Evolutionary conservation across 2,113 vertebrate species (phyloP).

Genomic region (Paraplagusia blochii): DNA sequence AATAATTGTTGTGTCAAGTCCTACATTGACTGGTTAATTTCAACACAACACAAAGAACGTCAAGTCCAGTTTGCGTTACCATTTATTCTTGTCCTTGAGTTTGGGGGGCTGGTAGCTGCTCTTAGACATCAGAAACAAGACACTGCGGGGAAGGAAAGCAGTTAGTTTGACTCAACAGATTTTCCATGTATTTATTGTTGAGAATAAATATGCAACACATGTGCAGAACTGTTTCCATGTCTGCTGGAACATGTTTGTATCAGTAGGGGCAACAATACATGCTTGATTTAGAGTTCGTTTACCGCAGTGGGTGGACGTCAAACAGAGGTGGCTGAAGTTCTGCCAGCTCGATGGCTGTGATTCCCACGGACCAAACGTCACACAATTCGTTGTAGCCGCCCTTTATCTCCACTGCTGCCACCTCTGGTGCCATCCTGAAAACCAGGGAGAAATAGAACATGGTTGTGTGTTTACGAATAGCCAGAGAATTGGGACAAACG

Average conservation of each 20-base stretch:
- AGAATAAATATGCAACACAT: too few species aligned
- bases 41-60: too few species aligned
- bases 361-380: slow-evolving; percentile 91
- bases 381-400: slow-evolving; percentile 90
- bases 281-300: not conserved
- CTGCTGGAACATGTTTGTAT: too few species aligned
- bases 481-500: not conserved
- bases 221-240: too few species aligned
- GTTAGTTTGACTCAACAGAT: not conserved
- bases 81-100: slow-evolving; percentile 87
- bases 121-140: slow-evolving; percentile 92
- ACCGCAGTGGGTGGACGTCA: slow-evolving; percentile 89
- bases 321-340: slow-evolving; percentile 88
- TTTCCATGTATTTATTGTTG: too few species aligned
- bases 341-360: slow-evolving; percentile 89
- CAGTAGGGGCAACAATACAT: not conserved
- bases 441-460: slow-evolving; percentile 3
- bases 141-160: slow-evolving; percentile 62
- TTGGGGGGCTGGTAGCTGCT: slow-evolving; percentile 90
- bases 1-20: too few species aligned
- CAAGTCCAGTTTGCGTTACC: slow-evolving; percentile 63
- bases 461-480: not conserved
- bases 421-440: slow-evolving; percentile 91
- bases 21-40: too few species aligned
- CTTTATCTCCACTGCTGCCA: slow-evolving; percentile 88